These are phyloP conservation scores for Pygoscelis antarcticus DNA, from an alignment of 2,113 vertebrate genomes.

Conservation along the genomic window DNA sequence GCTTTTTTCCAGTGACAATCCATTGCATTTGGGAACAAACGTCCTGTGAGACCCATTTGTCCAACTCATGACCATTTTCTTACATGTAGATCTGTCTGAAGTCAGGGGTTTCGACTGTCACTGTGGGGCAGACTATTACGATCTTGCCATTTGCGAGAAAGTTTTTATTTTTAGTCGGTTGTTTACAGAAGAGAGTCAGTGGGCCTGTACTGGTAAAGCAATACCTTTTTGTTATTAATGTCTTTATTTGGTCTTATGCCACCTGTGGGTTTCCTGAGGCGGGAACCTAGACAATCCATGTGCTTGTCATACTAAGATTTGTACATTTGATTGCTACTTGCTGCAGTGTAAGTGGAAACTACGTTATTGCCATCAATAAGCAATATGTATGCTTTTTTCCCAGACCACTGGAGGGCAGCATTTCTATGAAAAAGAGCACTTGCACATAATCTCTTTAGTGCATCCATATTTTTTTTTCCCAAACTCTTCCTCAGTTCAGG, in stretches of 20 bases:
- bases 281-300: neutral
- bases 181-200: neutral
- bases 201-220: neutral
- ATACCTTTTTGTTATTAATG: neutral
- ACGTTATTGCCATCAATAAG: neutral
- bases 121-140: neutral
- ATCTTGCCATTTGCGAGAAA: neutral
- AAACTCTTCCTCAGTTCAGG: neutral
- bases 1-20: neutral
- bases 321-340: neutral
- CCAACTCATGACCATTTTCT: neutral
- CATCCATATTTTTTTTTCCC: accelerated
- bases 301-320: neutral
- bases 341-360: neutral
- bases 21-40: neutral
- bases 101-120: neutral
- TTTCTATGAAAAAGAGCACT: constrained; percentile 2
- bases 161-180: neutral
- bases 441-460: accelerated
- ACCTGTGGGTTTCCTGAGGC: neutral
- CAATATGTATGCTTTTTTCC: neutral
- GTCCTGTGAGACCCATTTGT: accelerated
- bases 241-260: neutral
- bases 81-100: neutral
- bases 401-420: constrained; percentile 51